These are phyloP conservation scores for Priapulus caudatus DNA, from an alignment of 2,888 invertebrate genomes.

Conservation along the genomic window DNA sequence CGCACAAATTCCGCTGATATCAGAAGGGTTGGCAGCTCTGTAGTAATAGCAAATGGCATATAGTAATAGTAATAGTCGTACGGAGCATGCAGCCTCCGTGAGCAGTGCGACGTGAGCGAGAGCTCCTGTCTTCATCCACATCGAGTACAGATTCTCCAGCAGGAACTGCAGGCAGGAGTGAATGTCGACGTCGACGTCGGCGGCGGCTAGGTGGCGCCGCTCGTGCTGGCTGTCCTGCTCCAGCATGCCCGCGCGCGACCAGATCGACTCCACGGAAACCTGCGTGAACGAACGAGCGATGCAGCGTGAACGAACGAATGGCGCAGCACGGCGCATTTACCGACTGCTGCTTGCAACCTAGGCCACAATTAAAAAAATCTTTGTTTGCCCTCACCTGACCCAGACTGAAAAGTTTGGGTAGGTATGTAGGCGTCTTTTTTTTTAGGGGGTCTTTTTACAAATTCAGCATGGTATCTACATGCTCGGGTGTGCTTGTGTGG, in stretches of 20 bases:
- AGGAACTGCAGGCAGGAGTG: slow-evolving; percentile 85
- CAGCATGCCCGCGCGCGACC: slow-evolving; percentile 34
- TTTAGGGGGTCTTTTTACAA: no score
- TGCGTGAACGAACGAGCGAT: slow-evolving; percentile 17
- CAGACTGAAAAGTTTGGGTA: no score
- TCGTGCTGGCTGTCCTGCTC: slow-evolving; percentile 19
- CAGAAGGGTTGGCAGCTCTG: no score
- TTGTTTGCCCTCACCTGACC: no score
- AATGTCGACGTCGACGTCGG: slow-evolving; percentile 56
- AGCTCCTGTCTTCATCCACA: slow-evolving; percentile 43
- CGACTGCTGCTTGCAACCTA: no score
- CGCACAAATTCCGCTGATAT: no score
- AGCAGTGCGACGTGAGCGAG: slow-evolving; percentile 42
- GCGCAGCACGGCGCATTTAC: background rate
- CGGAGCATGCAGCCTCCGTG: slow-evolving; percentile 40
- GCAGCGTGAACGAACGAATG: background rate
- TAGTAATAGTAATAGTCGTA: no score
- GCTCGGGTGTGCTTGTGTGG: no score
- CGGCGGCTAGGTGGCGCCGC: slow-evolving; percentile 26
- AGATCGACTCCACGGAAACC: slow-evolving; percentile 36
- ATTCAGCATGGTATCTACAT: no score
- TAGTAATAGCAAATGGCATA: no score
- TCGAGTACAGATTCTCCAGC: slow-evolving; percentile 67
- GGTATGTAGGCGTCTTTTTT: no score
- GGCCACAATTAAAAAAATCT: no score